These are phyloP conservation scores for Nautilus pompilius DNA, from an alignment of 1,140 invertebrate species.

Conservation along the genomic window DNA sequence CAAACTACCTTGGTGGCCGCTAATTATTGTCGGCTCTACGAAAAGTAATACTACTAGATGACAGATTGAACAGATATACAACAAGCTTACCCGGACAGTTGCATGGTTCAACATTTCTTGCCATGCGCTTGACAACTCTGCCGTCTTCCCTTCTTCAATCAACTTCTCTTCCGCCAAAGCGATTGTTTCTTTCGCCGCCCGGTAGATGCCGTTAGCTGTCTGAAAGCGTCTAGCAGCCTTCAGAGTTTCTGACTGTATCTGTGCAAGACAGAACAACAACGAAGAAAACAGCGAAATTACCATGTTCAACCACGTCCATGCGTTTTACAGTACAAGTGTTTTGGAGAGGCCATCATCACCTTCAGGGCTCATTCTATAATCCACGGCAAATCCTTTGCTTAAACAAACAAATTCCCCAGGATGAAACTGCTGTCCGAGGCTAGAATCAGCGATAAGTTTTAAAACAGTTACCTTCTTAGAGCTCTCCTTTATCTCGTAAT, in stretches of 20 bases:
- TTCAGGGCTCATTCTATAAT: background rate
- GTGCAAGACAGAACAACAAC: background rate
- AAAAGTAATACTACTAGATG: conserved; percentile 6
- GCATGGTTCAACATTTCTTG: conserved; percentile 98
- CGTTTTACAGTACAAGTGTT: background rate
- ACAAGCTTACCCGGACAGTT: conserved; percentile 76
- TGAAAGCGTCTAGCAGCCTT: conserved; percentile 88
- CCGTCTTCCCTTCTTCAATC: conserved; percentile 62
- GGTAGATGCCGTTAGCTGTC: conserved; percentile 70
- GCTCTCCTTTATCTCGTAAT: conserved; percentile 76
- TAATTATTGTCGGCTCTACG: no score
- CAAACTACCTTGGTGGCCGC: no score
- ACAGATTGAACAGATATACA: background rate
- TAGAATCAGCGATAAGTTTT: background rate
- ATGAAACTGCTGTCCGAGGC: background rate
- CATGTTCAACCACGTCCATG: background rate
- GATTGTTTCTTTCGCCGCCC: conserved; percentile 94
- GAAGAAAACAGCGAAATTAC: background rate
- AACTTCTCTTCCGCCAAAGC: conserved; percentile 72
- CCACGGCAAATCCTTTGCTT: background rate
- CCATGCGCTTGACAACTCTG: conserved; percentile 88
- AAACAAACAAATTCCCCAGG: background rate
- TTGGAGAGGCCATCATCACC: background rate
- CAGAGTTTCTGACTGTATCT: conserved; percentile 78
- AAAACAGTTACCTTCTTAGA: conserved; percentile 59